These are phyloP conservation scores for Syngnathus acus DNA, from an alignment of 2,797 vertebrate genomes.

Conservation along the genomic window DNA sequence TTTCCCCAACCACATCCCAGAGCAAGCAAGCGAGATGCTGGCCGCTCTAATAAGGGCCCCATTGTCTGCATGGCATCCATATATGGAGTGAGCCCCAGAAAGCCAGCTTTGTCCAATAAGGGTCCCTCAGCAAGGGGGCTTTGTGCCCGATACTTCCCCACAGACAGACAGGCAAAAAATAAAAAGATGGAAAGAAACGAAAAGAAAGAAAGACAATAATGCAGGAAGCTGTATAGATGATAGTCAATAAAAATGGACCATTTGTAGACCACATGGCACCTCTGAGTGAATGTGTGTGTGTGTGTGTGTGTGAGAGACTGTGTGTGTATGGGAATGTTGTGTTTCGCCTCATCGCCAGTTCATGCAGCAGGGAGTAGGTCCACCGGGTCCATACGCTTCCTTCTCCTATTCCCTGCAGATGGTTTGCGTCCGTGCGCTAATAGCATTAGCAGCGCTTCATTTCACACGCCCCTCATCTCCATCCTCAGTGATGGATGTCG, in stretches of 20 bases:
- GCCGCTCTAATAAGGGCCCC: conserved; percentile 64
- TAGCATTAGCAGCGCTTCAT: conserved; percentile 73
- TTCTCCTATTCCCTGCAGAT: conserved; percentile 68
- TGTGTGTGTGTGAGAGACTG: conserved; percentile 37
- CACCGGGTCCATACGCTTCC: conserved; percentile 58
- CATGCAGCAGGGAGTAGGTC: conserved; percentile 59
- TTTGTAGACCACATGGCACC: conserved; percentile 11
- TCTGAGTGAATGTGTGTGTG: conserved; percentile 3
- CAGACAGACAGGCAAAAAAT: conserved; percentile 3
- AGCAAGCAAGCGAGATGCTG: conserved; percentile 49
- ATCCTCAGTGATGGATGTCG: conserved; percentile 52
- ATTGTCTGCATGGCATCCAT: conserved; percentile 70
- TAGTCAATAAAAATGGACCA: conserved; percentile 14
- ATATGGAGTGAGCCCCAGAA: conserved; percentile 71
- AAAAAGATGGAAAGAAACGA: background rate
- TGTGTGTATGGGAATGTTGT: conserved; percentile 39
- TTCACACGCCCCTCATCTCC: conserved; percentile 64
- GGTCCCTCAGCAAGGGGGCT: conserved; percentile 70
- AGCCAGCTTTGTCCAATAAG: conserved; percentile 74
- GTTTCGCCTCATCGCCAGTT: conserved; percentile 63
- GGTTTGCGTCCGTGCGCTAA: conserved; percentile 68
- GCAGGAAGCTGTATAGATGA: conserved; percentile 3
- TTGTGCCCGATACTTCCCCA: conserved; percentile 51
- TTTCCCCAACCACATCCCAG: conserved; percentile 47
- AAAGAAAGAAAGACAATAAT: conserved; percentile 7